Conservation (phyloP, 2,113 vertebrate genomes). For the Phainopepla nitens region DNA sequence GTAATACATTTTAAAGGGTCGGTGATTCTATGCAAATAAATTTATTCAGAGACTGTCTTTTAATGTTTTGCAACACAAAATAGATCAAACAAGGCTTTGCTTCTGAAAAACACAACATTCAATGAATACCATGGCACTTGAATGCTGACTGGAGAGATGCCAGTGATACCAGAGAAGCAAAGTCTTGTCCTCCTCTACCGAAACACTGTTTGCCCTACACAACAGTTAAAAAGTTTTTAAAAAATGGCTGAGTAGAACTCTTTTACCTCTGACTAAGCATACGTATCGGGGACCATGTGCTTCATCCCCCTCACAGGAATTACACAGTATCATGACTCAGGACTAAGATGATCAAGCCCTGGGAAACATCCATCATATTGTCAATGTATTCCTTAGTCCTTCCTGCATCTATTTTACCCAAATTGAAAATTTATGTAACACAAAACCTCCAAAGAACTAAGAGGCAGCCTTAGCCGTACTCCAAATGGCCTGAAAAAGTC, state of each 20-base stretch:
- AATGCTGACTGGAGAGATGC: constrained; percentile 8
- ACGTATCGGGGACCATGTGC: accelerated
- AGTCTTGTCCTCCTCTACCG: neutral
- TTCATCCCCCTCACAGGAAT: neutral
- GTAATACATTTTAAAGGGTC: neutral
- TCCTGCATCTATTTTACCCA: neutral
- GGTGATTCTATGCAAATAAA: neutral
- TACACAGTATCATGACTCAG: neutral
- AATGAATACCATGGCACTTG: neutral
- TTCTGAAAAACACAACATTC: neutral
- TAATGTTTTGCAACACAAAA: neutral
- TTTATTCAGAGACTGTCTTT: neutral
- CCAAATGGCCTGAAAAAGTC: neutral
- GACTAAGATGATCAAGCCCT: neutral
- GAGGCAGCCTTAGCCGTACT: neutral
- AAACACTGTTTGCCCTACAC: neutral
- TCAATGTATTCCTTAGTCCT: neutral
- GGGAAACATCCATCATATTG: neutral
- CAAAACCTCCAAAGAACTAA: neutral
- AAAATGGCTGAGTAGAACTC: neutral
- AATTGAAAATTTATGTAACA: neutral
- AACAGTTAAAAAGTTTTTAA: neutral
- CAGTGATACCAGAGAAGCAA: neutral
- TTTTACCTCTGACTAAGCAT: neutral
- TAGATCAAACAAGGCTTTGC: neutral